Conservation (phyloP, 2,113 vertebrate species). For the Rhinolophus sinicus region DNA sequence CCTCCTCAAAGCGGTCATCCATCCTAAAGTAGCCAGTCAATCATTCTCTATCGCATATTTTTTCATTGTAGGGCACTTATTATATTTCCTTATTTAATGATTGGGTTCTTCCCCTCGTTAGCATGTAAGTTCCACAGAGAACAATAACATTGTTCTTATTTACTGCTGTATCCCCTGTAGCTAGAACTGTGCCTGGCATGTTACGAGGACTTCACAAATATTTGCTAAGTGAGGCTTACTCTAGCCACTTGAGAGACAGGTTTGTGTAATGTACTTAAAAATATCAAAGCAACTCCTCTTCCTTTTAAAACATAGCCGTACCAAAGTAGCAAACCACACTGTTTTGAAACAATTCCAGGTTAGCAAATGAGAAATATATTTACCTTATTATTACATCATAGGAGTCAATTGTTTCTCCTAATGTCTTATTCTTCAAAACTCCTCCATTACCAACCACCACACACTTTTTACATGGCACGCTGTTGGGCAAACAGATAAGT, state of each 20-base stretch:
- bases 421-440: slow-evolving; percentile 88
- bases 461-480: slow-evolving; percentile 85
- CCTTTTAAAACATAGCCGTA: background rate
- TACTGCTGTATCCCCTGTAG: background rate
- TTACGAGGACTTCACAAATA: background rate
- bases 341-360: slow-evolving; percentile 24
- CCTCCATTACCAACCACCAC: slow-evolving; percentile 90
- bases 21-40: background rate
- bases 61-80: background rate
- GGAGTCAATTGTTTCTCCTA: slow-evolving; percentile 88
- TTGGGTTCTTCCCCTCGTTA: background rate
- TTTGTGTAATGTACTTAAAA: background rate
- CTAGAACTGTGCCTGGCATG: background rate
- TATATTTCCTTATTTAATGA: background rate
- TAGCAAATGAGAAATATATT: slow-evolving; percentile 35
- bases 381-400: slow-evolving; percentile 91
- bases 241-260: background rate
- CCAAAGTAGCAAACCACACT: background rate
- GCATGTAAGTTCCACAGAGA: background rate
- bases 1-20: background rate
- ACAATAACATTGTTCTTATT: background rate
- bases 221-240: slow-evolving; percentile 7
- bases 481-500: slow-evolving; percentile 75
- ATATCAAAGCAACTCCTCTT: background rate
- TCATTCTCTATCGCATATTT: background rate